Evolutionary conservation across 2,888 invertebrate species (phyloP).

Genomic region (Baccha elongata): DNA sequence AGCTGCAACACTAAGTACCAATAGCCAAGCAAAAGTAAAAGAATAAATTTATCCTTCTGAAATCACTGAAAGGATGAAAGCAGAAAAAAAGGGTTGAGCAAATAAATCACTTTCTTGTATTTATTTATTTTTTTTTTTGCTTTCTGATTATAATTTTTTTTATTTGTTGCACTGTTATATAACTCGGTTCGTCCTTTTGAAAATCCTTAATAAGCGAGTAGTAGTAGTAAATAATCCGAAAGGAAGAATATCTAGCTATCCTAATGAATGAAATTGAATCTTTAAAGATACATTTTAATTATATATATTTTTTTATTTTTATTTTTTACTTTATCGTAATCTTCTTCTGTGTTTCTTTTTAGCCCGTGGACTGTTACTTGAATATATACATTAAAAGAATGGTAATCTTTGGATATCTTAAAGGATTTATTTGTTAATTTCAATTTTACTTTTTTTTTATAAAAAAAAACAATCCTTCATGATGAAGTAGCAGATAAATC

Average conservation of each 20-base stretch:
- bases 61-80: conserved; percentile 69
- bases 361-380: conserved; percentile 15
- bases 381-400: conserved; percentile 44
- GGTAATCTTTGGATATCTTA: conserved; percentile 71
- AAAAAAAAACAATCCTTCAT: conserved; percentile 19
- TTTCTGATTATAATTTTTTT: conserved; percentile 53
- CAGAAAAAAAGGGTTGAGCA: conserved; percentile 78
- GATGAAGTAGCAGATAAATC: conserved; percentile 65
- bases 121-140: conserved; percentile 62
- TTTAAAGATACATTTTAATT: conserved; percentile 68
- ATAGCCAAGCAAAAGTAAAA: conserved; percentile 56
- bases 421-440: conserved; percentile 73
- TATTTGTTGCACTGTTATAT: conserved; percentile 33
- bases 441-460: conserved; percentile 43
- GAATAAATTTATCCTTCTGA: conserved; percentile 62
- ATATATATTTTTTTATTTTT: conserved; percentile 20
- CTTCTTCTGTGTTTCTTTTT: conserved; percentile 21
- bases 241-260: conserved; percentile 61
- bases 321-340: neutral
- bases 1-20: conserved; percentile 71
- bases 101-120: conserved; percentile 80
- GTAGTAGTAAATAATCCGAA: conserved; percentile 71
- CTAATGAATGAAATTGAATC: conserved; percentile 73
- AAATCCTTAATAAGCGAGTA: conserved; percentile 71
- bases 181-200: conserved; percentile 51